Evolutionary conservation across 1,140 invertebrate species (phyloP), one percentile per base, ranked within the genome.

Genomic region (Colletes gigas): DNA sequence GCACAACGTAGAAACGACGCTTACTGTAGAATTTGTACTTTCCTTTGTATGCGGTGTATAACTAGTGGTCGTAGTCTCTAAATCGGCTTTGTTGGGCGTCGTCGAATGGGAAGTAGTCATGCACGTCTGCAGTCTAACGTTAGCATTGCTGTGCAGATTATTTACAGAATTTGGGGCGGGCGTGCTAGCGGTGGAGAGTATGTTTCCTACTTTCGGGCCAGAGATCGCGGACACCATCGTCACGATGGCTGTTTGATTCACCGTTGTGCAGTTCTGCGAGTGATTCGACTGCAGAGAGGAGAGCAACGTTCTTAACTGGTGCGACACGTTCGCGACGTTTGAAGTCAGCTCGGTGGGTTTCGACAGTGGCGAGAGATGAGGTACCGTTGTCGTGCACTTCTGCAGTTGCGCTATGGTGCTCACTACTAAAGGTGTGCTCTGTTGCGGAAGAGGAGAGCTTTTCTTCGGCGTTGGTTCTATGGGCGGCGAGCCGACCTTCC

Each of bases 281-380:
- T 92, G 84, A 77, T 92, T 93, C 0, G 88, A 88, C 41, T 93
- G 92, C 41, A 93, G 65, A 4, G 92, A 93, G 0, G 93, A 93
- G 1, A 93, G 60, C 14, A 93, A 78, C 12, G 89, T 95, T 15
- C 95, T 90, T 57, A 96, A 81, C 84, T 96, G 96, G 88, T 96
- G 95, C 3, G 95, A 96, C 0, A 95, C 95, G 86, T 95, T 96
- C 0, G 94, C 95, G 83, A 96, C 95, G 76, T 96, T 96, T 3
- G 95, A 95, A 6, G 95, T 96, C 17, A 96, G 90, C 83, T 96
- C 96, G 0, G 95, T 94, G 0, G 96, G 96, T 89, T 96, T 95
- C 0, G 96, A 96, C 2, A 96, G 83, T 0, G 96, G 96, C 0
- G 96, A 96, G 7, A 96, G 89, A 89, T 96, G 95, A 4, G 96